Percentiles rank a stretch among this genome's conserved stretches.
Evolutionary conservation across 1,140 invertebrate species (phyloP).

Genomic region (Leptinotarsa undecemlineata): DNA sequence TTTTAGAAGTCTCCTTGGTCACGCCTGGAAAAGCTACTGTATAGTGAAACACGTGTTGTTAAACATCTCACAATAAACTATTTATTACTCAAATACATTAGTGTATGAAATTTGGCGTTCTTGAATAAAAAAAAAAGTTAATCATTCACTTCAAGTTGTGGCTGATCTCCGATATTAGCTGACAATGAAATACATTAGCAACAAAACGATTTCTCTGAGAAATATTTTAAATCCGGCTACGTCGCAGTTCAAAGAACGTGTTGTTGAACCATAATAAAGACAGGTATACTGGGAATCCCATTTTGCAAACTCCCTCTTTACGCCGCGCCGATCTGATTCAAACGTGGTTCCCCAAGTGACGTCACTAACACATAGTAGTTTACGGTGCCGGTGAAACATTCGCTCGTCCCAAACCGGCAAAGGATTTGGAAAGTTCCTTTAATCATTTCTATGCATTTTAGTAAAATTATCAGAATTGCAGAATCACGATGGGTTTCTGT

Average conservation of each 20-base stretch:
- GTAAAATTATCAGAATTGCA: slow-evolving; percentile 21
- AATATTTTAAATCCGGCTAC: slow-evolving; percentile 10
- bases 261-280: slow-evolving; percentile 2
- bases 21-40: too few species aligned
- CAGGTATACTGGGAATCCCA: slow-evolving; percentile 20
- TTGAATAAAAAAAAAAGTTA: too few species aligned
- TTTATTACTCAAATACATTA: too few species aligned
- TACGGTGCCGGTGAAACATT: neutral
- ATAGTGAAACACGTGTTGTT: too few species aligned
- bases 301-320: neutral
- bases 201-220: neutral
- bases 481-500: slow-evolving; percentile 15
- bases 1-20: too few species aligned
- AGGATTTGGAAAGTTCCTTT: slow-evolving; percentile 27
- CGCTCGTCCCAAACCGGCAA: slow-evolving; percentile 14
- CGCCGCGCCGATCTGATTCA: neutral
- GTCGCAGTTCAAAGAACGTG: neutral
- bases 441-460: slow-evolving; percentile 27
- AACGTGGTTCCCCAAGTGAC: slow-evolving; percentile 24
- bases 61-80: too few species aligned
- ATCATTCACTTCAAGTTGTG: too few species aligned
- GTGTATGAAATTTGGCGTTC: too few species aligned
- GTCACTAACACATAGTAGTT: slow-evolving; percentile 7
- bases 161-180: too few species aligned
- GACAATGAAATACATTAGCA: too few species aligned